These are phyloP conservation scores for Ranitomeya imitator DNA, from an alignment of 2,113 vertebrate species.

Conservation along the genomic window DNA sequence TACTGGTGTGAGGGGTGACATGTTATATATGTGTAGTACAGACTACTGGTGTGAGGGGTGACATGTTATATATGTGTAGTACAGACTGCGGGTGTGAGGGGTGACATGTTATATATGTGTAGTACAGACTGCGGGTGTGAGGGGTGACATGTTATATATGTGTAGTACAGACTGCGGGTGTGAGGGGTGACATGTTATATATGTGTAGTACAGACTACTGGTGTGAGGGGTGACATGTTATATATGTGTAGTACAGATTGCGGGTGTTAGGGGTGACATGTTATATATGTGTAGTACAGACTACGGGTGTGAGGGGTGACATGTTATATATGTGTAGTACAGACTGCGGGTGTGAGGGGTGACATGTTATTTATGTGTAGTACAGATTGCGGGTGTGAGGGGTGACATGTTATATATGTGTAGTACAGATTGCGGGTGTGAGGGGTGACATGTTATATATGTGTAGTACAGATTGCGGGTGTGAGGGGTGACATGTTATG, in stretches of 20 bases:
- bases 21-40: too few species aligned
- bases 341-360: too few species aligned
- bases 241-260: not conserved
- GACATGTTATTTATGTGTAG: not conserved
- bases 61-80: too few species aligned
- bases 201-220: not conserved
- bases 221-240: not conserved
- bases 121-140: not conserved
- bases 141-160: not conserved
- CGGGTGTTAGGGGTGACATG: not conserved
- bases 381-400: not conserved
- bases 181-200: not conserved
- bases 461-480: not conserved
- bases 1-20: too few species aligned
- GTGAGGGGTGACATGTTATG: not conserved
- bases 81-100: too few species aligned
- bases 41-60: too few species aligned
- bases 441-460: too few species aligned
- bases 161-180: not conserved
- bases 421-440: not conserved
- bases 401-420: not conserved
- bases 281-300: not conserved
- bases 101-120: too few species aligned
- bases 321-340: not conserved
- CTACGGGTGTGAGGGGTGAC: conserved; percentile 20